A percentile compares a stretch with the other conserved stretches of the same genome.
These are phyloP conservation scores for Drosophila persimilis DNA, from an alignment of 1,140 invertebrate genomes.

Conservation along the genomic window DNA sequence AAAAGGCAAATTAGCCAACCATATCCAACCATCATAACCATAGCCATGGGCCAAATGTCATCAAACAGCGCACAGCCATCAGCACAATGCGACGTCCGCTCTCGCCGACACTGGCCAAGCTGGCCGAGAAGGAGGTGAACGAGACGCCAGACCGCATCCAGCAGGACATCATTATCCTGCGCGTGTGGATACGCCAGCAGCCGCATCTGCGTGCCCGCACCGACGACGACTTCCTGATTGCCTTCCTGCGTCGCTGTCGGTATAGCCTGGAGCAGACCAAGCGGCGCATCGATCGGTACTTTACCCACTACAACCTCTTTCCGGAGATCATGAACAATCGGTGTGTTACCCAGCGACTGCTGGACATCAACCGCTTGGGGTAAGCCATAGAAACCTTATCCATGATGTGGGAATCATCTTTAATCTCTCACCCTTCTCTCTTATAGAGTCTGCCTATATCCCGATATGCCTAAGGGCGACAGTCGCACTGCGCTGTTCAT, in stretches of 20 bases:
- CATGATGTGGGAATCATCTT: not conserved
- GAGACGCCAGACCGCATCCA: constrained; percentile 85
- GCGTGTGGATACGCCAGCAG: constrained; percentile 87
- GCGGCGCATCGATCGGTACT: constrained; percentile 86
- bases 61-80: constrained; percentile 49
- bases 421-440: no score
- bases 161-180: constrained; percentile 85
- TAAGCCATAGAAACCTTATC: constrained; percentile 49
- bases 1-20: constrained; percentile 59
- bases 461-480: constrained; percentile 77
- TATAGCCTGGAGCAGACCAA: constrained; percentile 88
- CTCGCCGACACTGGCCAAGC: constrained; percentile 78
- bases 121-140: constrained; percentile 85
- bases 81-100: constrained; percentile 81
- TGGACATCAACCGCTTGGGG: constrained; percentile 84
- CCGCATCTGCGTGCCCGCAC: constrained; percentile 84
- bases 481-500: constrained; percentile 84
- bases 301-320: constrained; percentile 85
- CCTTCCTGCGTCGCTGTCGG: constrained; percentile 87
- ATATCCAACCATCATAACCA: constrained; percentile 3
- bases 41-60: constrained; percentile 30
- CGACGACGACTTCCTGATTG: constrained; percentile 86
- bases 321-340: constrained; percentile 85
- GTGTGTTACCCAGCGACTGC: constrained; percentile 72
- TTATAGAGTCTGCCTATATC: constrained; percentile 65